Conservation (phyloP, 2,797 vertebrate genomes). For the Sebastes ruberrimus region DNA sequence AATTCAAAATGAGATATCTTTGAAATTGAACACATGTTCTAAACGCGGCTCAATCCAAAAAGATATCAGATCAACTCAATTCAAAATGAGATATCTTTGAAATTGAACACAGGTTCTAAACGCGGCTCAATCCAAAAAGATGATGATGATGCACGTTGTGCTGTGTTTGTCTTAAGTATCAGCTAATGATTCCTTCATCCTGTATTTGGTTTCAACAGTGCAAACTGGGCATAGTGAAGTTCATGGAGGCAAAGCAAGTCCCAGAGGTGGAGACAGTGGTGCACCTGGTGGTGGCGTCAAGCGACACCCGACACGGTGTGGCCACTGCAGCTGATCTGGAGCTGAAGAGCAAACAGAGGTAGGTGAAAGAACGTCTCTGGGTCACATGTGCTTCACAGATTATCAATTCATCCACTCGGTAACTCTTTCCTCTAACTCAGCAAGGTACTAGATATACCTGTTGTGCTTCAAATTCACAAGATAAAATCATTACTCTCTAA, state of each 20-base stretch:
- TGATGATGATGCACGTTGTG: too few relatives aligned
- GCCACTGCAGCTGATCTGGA: conserved; percentile 97
- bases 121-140: background rate
- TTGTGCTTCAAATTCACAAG: background rate
- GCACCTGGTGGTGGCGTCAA: conserved; percentile 96
- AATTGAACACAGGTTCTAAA: background rate
- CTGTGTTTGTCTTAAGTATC: too few relatives aligned
- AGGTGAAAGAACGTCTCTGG: background rate
- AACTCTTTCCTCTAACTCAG: background rate
- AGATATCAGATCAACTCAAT: background rate
- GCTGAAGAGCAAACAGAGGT: conserved; percentile 98
- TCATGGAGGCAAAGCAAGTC: conserved; percentile 96
- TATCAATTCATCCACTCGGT: background rate
- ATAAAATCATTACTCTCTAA: background rate
- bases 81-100: background rate
- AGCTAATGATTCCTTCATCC: background rate
- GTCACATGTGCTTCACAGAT: background rate
- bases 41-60: background rate
- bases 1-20: background rate
- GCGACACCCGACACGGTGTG: conserved; percentile 95
- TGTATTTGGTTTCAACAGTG: conserved; percentile 81
- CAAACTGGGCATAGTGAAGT: conserved; percentile 97
- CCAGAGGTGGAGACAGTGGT: conserved; percentile 95
- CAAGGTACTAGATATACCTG: background rate
- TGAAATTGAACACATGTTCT: background rate